Percentiles rank a stretch among this genome's conserved stretches.
Conservation (phyloP, 2,113 vertebrate genomes). For the Shinisaurus crocodilurus region DNA sequence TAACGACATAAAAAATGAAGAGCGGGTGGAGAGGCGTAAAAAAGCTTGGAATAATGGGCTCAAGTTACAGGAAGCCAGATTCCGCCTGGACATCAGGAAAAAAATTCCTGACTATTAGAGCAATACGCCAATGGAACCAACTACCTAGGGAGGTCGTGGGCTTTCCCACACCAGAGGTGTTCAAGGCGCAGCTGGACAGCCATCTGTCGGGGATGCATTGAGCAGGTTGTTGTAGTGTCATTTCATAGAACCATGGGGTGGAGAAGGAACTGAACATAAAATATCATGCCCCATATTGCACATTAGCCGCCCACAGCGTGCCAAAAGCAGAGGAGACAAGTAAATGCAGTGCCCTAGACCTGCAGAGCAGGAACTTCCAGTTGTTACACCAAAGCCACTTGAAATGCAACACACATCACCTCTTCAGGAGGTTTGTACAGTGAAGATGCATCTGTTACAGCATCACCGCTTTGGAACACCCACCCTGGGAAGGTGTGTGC, state of each 20-base stretch:
- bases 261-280: neutral
- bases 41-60: no score
- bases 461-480: neutral
- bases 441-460: neutral
- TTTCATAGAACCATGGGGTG: neutral
- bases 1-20: no score
- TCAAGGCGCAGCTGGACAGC: no score
- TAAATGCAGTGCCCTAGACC: neutral
- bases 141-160: no score
- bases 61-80: no score
- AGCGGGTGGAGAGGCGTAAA: no score
- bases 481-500: neutral
- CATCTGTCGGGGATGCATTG: no score
- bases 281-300: neutral
- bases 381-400: no score
- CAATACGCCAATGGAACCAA: no score
- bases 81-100: no score
- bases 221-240: slow-evolving; percentile 11
- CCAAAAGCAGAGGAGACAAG: neutral
- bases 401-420: neutral
- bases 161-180: no score
- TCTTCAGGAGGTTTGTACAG: neutral
- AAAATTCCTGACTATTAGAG: no score
- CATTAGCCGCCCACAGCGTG: neutral
- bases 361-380: neutral